Conservation (phyloP, 37 sponge, comb jelly and placozoan genomes). For the Oopsacas minuta region DNA sequence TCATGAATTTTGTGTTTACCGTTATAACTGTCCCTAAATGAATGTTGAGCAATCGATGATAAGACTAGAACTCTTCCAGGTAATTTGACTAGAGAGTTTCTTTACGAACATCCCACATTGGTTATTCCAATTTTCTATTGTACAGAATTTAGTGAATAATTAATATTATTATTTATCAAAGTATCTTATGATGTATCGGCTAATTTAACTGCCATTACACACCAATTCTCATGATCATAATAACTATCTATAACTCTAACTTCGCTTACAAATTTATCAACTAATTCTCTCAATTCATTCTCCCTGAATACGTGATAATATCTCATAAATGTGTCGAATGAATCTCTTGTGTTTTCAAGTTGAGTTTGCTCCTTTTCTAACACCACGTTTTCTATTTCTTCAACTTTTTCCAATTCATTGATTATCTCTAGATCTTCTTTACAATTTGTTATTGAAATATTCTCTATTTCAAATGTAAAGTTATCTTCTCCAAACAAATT, state of each 20-base stretch:
- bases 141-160: too few species aligned
- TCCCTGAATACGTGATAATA: conserved; percentile 90
- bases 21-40: too few species aligned
- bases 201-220: conserved; percentile 46
- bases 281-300: conserved; percentile 51
- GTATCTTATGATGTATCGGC: background rate
- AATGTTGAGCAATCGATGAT: too few species aligned
- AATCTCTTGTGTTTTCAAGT: background rate
- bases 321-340: conserved; percentile 52
- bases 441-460: background rate
- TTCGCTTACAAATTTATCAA: background rate
- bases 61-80: too few species aligned
- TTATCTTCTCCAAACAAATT: background rate
- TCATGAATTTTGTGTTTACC: too few species aligned
- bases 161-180: background rate
- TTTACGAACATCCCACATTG: too few species aligned
- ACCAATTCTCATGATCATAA: conserved; percentile 98
- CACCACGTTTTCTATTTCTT: background rate
- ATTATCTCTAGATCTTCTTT: background rate
- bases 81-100: too few species aligned
- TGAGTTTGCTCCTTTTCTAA: background rate
- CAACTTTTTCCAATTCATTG: background rate
- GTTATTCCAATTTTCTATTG: too few species aligned
- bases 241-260: conserved; percentile 44
- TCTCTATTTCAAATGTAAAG: background rate